Base-by-base conservation (phyloP, 1,140 invertebrate genomes). In the Matsumurasca onukii region DNA sequence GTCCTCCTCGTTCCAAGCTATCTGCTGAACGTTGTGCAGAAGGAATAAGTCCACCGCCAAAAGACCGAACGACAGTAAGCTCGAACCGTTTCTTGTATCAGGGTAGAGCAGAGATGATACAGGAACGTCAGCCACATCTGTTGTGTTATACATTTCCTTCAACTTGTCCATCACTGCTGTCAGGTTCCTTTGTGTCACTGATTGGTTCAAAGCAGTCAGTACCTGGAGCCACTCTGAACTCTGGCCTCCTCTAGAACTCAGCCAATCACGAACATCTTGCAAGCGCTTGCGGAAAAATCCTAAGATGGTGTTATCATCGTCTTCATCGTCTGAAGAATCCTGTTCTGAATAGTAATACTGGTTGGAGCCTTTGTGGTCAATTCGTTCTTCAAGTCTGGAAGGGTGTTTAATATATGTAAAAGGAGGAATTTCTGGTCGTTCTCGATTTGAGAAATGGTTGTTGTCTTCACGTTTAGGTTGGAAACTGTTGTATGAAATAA, bases 21-120 rank as follows among this genome's bases (percentile, higher is more conserved):
- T 82, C 13, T 81, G 74, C 71, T 86, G 85, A 39, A 86, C 84
- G 74, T 86, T 86, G 73, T 85, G 84, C 3, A 86, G 70, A 27
- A 86, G 72, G 75, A 86, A 82, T 0, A 86, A 79, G 73, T 86
- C 85, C 68, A 86, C 77, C 0, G 83, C 83, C 67, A 86, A 73
- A 27, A 86, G 81, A 0, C 83, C 84, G 69, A 86, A 84, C 0
- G 85, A 84, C 0, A 85, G 70, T 9, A 85, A 73, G 74, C 80
- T 83, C 0, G 81, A 81, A 0, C 69, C 66, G 55, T 69, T 70
- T 17, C 0, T 64, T 27, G 27, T 57, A 27, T 67, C 71, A 13
- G 71, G 73, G 52, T 75, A 75, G 13, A 77, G 80, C 31, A 82
- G 67, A 17, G 83, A 81, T 1, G 73, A 74, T 65, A 77, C 74